Base-by-base conservation (phyloP, 2,113 vertebrate species). In the Edolisoma coerulescens region DNA sequence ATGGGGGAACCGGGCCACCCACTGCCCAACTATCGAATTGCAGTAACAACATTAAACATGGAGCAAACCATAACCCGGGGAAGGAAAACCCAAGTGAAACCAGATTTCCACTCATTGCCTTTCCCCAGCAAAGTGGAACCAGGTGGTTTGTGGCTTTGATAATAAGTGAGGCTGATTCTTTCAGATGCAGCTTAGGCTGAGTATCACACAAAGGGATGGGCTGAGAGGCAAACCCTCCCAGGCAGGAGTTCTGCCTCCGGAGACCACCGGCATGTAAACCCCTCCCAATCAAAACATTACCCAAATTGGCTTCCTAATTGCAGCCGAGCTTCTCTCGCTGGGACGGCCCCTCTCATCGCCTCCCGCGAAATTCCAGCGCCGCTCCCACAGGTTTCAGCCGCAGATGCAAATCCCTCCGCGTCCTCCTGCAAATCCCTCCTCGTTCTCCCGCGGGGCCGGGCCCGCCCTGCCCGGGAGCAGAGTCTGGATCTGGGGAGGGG, bases 91-190 rank as follows among this genome's bases (percentile, higher is more conserved):
- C 97, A 96, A 98, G 96, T 96, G 88, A 96, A 97, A 98, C 97
- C 98, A 98, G 97, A 97, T 97, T 98, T 97, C 83, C 96, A 89
- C 95, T 92, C 96, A 2, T 54, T 87, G 91, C 94, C 97, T 93
- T 95, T 95, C 96, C 97, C 91, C 56, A 1, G 87, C 83, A 96
- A 98, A 98, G 97, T 98, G 96, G 98, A 98, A 98, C 93, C 98
- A 98, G 98, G 98, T 98, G 98, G 75, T 57, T 79, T 88, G 97
- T 18, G 97, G 97, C 97, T 98, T 97, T 97, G 97, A 97, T 97
- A 98, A 98, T 96, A 42, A 97, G 96, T 27, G 89, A 81, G 93
- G 37, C 95, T 49, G 97, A 74, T 95, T 92, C 96, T 75, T 94
- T 87, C 93, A 93, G 97, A 96, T 54, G 86, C 89, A 65, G 87